These are phyloP conservation scores for Porites divaricata DNA, from an alignment of 92 coral and sea anemone genomes.

Conservation along the genomic window DNA sequence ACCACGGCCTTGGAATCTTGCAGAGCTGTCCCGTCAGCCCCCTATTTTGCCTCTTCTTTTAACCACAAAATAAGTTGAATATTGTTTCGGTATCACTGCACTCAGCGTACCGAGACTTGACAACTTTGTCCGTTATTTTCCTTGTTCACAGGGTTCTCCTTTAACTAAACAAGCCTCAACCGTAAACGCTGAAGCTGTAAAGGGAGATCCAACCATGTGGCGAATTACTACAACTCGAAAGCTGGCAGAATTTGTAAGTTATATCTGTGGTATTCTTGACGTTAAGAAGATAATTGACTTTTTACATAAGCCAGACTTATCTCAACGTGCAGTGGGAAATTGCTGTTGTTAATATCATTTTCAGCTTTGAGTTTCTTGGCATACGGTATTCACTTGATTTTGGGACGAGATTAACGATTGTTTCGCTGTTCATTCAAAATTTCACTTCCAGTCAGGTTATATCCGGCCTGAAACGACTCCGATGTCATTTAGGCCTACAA, in stretches of 20 bases:
- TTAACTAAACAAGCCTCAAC: conserved; percentile 5
- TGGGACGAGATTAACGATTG: too few relatives aligned
- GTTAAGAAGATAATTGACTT: neutral
- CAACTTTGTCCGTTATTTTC: neutral
- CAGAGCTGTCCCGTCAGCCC: neutral
- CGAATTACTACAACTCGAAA: conserved; percentile 88
- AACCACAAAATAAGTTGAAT: neutral
- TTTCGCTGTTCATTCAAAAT: too few relatives aligned
- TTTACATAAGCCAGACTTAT: neutral
- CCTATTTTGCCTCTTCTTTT: neutral
- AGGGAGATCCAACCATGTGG: conserved; percentile 73
- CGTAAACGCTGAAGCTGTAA: neutral
- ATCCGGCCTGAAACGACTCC: too few relatives aligned
- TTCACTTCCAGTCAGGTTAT: too few relatives aligned
- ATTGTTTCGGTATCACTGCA: neutral
- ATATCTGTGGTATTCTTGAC: neutral
- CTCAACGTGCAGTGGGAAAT: neutral
- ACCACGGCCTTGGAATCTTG: conserved; percentile 15
- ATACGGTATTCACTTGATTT: too few relatives aligned
- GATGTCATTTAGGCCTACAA: too few relatives aligned
- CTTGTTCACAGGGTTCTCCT: conserved; percentile 4
- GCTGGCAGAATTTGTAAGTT: conserved; percentile 95
- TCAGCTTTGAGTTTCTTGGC: too few relatives aligned
- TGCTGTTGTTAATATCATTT: too few relatives aligned
- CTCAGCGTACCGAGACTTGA: neutral